Base-by-base conservation (phyloP, 2,797 vertebrate species). In the Toxotes lorentzi region DNA sequence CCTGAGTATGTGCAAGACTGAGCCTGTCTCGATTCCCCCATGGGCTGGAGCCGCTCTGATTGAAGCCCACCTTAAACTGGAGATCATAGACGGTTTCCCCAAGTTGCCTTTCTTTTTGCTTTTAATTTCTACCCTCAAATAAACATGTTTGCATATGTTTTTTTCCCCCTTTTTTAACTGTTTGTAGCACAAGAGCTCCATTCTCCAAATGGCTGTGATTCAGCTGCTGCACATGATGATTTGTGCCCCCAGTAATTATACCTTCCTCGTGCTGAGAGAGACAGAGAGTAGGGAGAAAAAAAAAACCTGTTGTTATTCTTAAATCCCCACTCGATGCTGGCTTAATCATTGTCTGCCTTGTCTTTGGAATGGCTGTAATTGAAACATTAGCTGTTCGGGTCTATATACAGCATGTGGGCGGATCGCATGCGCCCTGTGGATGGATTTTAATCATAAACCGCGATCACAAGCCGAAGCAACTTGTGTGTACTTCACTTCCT, bases 361-460 rank as follows among this genome's bases (percentile, higher is more conserved):
- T 93, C 88, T 91, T 88, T 78, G 82, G 67, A 77, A 84, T 65
- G 85, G 84, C 89, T 89, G 87, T 93, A 94, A 94, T 95, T 93
- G 93, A 94, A 94, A 93, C 93, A 93, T 93, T 93, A 92, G 88
- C 89, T 76, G 87, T 86, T 83, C 73, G 45, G 73, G 78, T 89
- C 85, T 89, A 85, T 86, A 85, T 89, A 56, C 83, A 81, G 90
- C 76, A 65, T 79, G 92, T 91, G 90, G 92, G 90, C n/a, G 88
- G 87, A 70, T 75, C 14, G 65, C 4, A 35, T 74, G 71, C 41
- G 19, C 86, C 87, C 83, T 58, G 76, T 86, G 71, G 89, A 85
- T 41, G 76, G 82, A 70, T 90, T 93, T 91, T 90, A 92, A 93
- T 92, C 91, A 91, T 54, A 82, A 79, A 77, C 78, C 81, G 81